Evolutionary conservation across 2,797 vertebrate genomes (phyloP).

Genomic region (Acipenser ruthenus): DNA sequence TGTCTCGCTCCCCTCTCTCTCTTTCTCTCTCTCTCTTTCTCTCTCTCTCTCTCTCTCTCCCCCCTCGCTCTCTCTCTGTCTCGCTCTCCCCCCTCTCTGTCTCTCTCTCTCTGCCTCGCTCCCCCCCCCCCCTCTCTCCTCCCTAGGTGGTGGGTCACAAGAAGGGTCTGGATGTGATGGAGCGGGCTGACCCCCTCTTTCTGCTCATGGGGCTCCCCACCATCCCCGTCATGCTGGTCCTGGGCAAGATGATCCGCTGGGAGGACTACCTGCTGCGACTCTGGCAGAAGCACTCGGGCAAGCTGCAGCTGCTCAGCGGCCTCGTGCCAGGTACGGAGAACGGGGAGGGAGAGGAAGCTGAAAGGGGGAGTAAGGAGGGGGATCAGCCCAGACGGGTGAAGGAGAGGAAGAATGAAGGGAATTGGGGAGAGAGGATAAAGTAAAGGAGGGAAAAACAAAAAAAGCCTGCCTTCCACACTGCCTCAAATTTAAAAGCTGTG

Average conservation of each 20-base stretch:
- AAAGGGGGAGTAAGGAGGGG: neutral
- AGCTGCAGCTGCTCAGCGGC: conserved; percentile 32
- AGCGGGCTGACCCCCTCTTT: conserved; percentile 63
- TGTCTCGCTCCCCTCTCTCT: neutral
- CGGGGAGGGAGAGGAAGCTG: neutral
- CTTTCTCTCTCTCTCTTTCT: neutral
- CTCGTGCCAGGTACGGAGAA: conserved; percentile 36
- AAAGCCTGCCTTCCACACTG: neutral
- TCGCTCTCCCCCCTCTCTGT: neutral
- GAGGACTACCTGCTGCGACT: conserved; percentile 60
- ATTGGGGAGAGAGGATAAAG: neutral
- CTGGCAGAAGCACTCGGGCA: conserved; percentile 53
- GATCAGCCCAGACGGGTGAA: neutral
- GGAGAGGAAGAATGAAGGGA: neutral
- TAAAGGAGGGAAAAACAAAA: neutral
- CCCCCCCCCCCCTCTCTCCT: neutral
- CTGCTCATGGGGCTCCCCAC: conserved; percentile 65
- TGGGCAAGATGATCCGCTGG: conserved; percentile 70
- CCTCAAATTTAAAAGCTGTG: neutral
- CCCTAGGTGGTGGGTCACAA: conserved; percentile 64
- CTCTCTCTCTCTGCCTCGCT: neutral
- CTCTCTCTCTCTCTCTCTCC: neutral
- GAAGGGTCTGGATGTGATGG: conserved; percentile 64
- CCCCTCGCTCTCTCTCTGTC: neutral
- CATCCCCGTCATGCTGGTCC: conserved; percentile 60